Evolutionary conservation across 2,113 vertebrate genomes (phyloP).

Genomic region (Myrmophylax atrothorax): DNA sequence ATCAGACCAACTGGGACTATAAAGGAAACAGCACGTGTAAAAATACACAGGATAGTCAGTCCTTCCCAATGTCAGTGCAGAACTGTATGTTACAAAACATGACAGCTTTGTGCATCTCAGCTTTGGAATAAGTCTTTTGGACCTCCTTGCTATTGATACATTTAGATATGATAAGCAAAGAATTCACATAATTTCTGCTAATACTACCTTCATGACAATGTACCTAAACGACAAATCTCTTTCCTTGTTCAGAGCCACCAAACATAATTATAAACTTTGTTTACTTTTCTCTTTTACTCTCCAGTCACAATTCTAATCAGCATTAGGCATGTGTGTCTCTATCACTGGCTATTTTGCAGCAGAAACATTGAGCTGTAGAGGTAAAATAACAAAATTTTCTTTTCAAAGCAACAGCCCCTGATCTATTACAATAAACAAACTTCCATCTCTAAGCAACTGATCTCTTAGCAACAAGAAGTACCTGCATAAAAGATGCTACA

Average conservation of each 20-base stretch:
- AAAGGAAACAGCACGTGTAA: not conserved
- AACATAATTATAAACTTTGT: not conserved
- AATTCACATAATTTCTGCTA: not conserved
- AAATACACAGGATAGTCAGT: accelerated
- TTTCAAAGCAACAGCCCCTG: conserved; percentile 72
- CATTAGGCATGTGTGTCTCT: conserved; percentile 2
- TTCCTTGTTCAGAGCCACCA: not conserved
- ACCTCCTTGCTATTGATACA: not conserved
- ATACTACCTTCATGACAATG: too few species aligned
- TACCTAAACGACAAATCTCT: not conserved
- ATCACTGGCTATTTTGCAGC: conserved; percentile 10
- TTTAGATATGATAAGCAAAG: not conserved
- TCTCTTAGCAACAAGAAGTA: conserved; percentile 87
- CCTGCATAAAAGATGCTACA: conserved; percentile 83
- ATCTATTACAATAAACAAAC: conserved; percentile 69
- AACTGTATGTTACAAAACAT: not conserved
- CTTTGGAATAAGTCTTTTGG: not conserved
- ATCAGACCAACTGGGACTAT: not conserved
- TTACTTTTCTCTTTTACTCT: conserved; percentile 6
- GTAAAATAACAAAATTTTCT: conserved; percentile 72
- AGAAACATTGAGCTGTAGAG: conserved; percentile 25
- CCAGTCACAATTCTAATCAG: conserved; percentile 49
- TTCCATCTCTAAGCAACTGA: conserved; percentile 84
- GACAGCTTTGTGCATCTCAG: not conserved
- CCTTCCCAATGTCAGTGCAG: not conserved